Conservation (phyloP, 1,140 invertebrate species). For the Pogonognathellus flavescens region DNA sequence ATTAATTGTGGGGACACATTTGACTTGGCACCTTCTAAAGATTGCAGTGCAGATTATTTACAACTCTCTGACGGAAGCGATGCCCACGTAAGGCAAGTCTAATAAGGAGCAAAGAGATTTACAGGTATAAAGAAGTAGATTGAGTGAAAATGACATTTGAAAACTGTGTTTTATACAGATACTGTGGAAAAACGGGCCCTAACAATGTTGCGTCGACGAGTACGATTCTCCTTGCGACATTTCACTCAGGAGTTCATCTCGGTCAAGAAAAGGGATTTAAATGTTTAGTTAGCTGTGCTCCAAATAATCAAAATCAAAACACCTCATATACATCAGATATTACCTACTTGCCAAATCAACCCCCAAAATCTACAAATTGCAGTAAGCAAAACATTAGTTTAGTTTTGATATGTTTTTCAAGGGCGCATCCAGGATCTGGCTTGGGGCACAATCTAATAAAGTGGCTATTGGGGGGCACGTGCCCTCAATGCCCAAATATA, state of each 20-base stretch:
- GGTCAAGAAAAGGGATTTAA: constrained; percentile 36
- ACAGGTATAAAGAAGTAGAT: too few relatives aligned
- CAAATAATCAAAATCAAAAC: neutral
- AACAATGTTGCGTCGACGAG: constrained; percentile 33
- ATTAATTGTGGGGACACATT: constrained; percentile 55
- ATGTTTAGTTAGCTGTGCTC: constrained; percentile 55
- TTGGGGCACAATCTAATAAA: too few relatives aligned
- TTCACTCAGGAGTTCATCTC: constrained; percentile 4
- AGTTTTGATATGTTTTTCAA: too few relatives aligned
- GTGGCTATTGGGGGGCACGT: too few relatives aligned
- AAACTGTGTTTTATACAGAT: constrained; percentile 31
- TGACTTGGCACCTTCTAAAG: constrained; percentile 23
- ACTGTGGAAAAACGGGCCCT: constrained; percentile 56
- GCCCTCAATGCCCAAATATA: too few relatives aligned
- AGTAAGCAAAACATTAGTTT: constrained; percentile 43
- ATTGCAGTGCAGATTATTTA: constrained; percentile 56
- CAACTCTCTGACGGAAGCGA: constrained; percentile 60
- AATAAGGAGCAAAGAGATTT: too few relatives aligned
- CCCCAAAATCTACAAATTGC: constrained; percentile 58
- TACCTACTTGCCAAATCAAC: neutral
- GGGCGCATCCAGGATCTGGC: too few relatives aligned
- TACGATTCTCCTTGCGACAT: constrained; percentile 43
- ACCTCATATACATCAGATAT: neutral
- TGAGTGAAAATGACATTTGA: neutral
- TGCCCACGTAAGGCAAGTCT: constrained; percentile 50